These are phyloP conservation scores for Cataglyphis albicans DNA, from an alignment of 2,888 invertebrate species.

Conservation along the genomic window DNA sequence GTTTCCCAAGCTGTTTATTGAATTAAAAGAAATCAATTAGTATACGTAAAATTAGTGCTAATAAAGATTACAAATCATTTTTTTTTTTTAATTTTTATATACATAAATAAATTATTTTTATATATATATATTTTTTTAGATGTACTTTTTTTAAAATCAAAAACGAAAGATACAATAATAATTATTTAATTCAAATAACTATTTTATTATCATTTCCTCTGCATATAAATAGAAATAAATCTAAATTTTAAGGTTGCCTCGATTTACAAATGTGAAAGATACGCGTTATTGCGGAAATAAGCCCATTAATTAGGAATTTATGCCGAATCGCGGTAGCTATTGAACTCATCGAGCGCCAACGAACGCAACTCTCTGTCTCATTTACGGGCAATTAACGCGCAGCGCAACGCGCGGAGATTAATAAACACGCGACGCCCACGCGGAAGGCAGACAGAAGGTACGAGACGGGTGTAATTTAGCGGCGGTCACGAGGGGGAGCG, in stretches of 20 bases:
- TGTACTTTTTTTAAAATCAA: background rate
- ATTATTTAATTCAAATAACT: background rate
- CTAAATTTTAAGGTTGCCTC: background rate
- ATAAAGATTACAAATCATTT: too few species aligned
- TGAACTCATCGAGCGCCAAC: slow-evolving; percentile 49
- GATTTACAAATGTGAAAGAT: slow-evolving; percentile 28
- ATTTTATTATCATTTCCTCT: background rate
- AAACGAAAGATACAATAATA: background rate
- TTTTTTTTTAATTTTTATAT: background rate
- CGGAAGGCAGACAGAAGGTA: slow-evolving; percentile 55
- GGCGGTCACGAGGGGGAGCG: slow-evolving; percentile 52
- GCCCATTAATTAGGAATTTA: slow-evolving; percentile 45
- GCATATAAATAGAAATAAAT: background rate
- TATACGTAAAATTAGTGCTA: background rate
- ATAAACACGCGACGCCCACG: slow-evolving; percentile 57
- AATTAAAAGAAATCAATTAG: background rate
- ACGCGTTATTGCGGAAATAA: slow-evolving; percentile 47
- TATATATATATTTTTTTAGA: background rate
- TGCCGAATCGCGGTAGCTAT: slow-evolving; percentile 46
- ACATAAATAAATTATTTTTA: too few species aligned
- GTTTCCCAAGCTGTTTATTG: background rate
- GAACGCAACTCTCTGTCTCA: slow-evolving; percentile 52
- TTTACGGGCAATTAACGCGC: slow-evolving; percentile 54
- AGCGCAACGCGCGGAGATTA: slow-evolving; percentile 54
- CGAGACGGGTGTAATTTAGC: slow-evolving; percentile 56